phyloP scores from a whole-genome alignment of 2,797 vertebrate genomes.

The Acanthurus tractus region DNA sequence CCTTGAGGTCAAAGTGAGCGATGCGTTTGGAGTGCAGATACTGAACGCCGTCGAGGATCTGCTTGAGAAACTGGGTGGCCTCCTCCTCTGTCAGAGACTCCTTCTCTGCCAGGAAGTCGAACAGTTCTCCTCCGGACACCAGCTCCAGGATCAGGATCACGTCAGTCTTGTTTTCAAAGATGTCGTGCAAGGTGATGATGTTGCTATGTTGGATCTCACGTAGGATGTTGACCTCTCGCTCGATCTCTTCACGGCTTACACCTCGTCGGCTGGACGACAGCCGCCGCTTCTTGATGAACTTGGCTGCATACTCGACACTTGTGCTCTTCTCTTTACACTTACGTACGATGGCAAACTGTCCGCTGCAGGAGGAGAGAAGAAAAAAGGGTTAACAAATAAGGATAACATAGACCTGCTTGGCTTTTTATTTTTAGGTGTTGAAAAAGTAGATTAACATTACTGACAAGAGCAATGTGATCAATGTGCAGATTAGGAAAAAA shows the following conservation, averaged over 20 bases:
- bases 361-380: conserved; percentile 76
- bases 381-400: background rate
- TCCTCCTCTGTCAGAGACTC: conserved; percentile 97
- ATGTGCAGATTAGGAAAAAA: background rate
- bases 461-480: background rate
- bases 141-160: conserved; percentile 98
- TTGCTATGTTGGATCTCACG: conserved; percentile 98
- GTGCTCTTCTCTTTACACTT: conserved; percentile 94
- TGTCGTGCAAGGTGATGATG: conserved; percentile 98
- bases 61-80: conserved; percentile 98
- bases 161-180: conserved; percentile 98
- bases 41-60: conserved; percentile 97
- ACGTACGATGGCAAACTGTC: conserved; percentile 96
- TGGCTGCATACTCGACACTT: conserved; percentile 91
- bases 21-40: conserved; percentile 97
- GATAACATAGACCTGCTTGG: background rate
- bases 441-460: background rate
- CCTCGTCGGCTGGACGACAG: conserved; percentile 95
- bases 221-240: conserved; percentile 97
- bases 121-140: conserved; percentile 96
- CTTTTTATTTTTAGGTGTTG: background rate
- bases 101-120: conserved; percentile 98
- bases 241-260: conserved; percentile 97
- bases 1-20: conserved; percentile 98
- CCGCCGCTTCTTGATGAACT: conserved; percentile 98